Evolutionary conservation across 2,797 vertebrate genomes (phyloP).

Genomic region (Bradypodion ventrale): DNA sequence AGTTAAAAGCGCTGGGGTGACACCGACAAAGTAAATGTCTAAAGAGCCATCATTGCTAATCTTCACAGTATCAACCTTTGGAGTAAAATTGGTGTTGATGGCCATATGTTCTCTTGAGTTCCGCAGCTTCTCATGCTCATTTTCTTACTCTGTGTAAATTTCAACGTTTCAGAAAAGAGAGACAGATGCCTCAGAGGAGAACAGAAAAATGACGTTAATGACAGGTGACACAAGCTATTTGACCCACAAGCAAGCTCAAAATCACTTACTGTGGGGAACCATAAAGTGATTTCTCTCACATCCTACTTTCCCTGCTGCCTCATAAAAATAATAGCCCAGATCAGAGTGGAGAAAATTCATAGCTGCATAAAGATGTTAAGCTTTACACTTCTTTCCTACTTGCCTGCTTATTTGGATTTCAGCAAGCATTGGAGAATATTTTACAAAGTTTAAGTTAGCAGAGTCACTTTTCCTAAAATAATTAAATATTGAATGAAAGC

Average conservation of each 20-base stretch:
- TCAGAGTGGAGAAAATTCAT: neutral
- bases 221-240: conserved; percentile 23
- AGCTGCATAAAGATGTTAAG: neutral
- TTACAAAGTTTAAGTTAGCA: neutral
- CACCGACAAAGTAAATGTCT: neutral
- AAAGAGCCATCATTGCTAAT: neutral
- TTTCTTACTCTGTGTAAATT: conserved; percentile 32
- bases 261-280: neutral
- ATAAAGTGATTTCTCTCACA: neutral
- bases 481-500: neutral
- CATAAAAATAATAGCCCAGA: conserved; percentile 26
- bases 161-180: conserved; percentile 37
- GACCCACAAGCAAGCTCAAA: conserved; percentile 23
- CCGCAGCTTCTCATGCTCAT: conserved; percentile 28
- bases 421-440: neutral
- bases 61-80: neutral
- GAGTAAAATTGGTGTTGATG: conserved; percentile 9
- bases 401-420: neutral
- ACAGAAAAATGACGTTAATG: conserved; percentile 38
- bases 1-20: too few species aligned
- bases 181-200: conserved; percentile 29
- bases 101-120: conserved; percentile 40
- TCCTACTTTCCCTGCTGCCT: conserved; percentile 24
- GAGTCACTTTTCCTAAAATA: neutral
- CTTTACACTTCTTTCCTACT: conserved; percentile 21